These are phyloP conservation scores for Branchellion lobata DNA, from an alignment of 2,888 invertebrate genomes.

Conservation along the genomic window DNA sequence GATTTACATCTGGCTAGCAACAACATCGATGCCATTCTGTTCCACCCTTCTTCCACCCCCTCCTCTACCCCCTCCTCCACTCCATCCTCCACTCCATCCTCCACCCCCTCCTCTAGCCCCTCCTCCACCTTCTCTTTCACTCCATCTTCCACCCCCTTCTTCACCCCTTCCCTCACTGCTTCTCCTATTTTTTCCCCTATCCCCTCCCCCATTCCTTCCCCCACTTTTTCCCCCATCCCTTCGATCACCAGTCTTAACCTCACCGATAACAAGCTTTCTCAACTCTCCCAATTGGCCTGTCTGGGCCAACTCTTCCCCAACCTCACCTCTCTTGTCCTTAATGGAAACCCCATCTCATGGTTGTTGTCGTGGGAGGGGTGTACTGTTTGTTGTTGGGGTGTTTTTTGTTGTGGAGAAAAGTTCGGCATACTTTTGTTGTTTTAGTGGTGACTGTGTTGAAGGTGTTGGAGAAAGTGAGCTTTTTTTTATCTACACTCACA, in stretches of 20 bases:
- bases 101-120: constrained; percentile 66
- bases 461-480: too few species aligned
- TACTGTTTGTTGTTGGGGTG: too few species aligned
- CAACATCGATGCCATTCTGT: constrained; percentile 64
- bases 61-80: constrained; percentile 66
- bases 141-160: constrained; percentile 69
- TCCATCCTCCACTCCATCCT: constrained; percentile 61
- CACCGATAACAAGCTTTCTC: constrained; percentile 80
- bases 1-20: constrained; percentile 90
- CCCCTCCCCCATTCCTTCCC: constrained; percentile 58
- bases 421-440: too few species aligned
- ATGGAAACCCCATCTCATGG: constrained; percentile 56
- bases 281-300: constrained; percentile 80
- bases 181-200: constrained; percentile 67
- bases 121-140: constrained; percentile 67
- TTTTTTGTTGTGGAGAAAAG: too few species aligned
- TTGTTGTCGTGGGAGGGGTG: too few species aligned
- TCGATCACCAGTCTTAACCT: constrained; percentile 79
- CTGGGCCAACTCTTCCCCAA: constrained; percentile 82
- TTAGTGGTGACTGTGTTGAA: too few species aligned
- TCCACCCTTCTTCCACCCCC: constrained; percentile 66
- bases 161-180: constrained; percentile 48
- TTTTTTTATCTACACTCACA: too few species aligned
- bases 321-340: constrained; percentile 77
- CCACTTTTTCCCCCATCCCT: constrained; percentile 65